Evolutionary conservation across 2,888 invertebrate genomes (phyloP), one percentile per base, ranked within the genome.

Genomic region (Dascillus cervinus): DNA sequence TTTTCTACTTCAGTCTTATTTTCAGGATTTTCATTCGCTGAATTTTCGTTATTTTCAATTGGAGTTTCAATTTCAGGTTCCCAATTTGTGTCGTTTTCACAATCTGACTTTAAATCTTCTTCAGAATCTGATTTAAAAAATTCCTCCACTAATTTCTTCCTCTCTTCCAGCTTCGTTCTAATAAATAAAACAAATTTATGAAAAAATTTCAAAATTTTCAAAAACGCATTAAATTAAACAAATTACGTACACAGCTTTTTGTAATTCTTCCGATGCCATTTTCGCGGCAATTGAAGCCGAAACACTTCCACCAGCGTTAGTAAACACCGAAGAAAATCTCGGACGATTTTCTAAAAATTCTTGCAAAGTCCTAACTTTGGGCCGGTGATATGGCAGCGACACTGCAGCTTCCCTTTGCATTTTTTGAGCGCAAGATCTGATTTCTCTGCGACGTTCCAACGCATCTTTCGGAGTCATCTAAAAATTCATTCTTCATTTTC

Each of bases 331-430:
- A 60, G 64, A 26, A 52, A 67, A 56, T 67, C 70, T 40, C 32
- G 68, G 64, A 26, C 66, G 62, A 39, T 71, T 64, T 22, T 66
- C 67, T 46, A 88, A 70, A 50, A 92, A 90, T 52, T 90, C 91
- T 55, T 83, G 76, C 1, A 92, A 64, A 1, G 81, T 77, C 31
- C 82, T 71, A 20, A 82, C 79, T 53, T 83, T 86, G 2, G 92
- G 89, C 53, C 77, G 76, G 57, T 92, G 91, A 59, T 92, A 92
- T 0, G 92, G 92, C 19, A 94, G 65, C 21, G 78, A 77, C 5
- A 90, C 70, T 35, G 75, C 67, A 10, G 78, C 77, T 58, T 90
- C 86, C 44, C 92, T 70, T 5, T 86, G 58, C 66, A 87, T 71
- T 32, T 89, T 70, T 60, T 91, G 89, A 0, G 84, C 82, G 62